Evolutionary conservation across 2,888 invertebrate genomes (phyloP), one percentile per base, ranked within the genome.

Genomic region (Globia sparganii): DNA sequence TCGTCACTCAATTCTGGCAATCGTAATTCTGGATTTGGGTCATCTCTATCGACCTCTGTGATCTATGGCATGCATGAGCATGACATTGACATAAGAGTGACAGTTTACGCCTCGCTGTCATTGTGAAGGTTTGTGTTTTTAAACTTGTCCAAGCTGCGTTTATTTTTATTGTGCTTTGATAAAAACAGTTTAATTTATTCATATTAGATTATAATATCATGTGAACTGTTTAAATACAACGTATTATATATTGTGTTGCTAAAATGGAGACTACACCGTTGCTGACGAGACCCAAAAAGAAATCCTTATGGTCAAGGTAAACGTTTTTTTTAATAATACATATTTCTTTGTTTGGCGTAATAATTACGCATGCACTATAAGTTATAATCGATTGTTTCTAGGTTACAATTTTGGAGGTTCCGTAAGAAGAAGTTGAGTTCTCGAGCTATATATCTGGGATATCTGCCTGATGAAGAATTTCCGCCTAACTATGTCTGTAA

Each of bases 401-500:
- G 99, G 94, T 98, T 99, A 91, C 98, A 98, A 94, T 97, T 97
- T 85, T 97, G 97, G 94, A 97, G 98, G 90, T 98, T 98, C 97
- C 97, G 98, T 77, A 97, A 98, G 88, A 97, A 98, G 87, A 98
- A 98, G 92, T 95, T 98, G 72, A 97, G 97, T 88, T 97, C 98
- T 11, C 97, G 99, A 89, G 98, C 98, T 64, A 98, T 99, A 88
- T 97, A 97, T 90, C 96, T 99, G 89, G 99, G 99, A 53, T 97
- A 98, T 88, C 95, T 98, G 64, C 98, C 97, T 86, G 97, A 97
- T 72, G 98, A 98, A 90, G 99, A 98, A 91, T 99, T 98, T 96
- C 99, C 99, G 77, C 98, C 99, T 79, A 99, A 99, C 96, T 98
- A 99, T 91, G 99, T 99, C 86, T 97, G 99, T 91, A 99, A 99